These are phyloP conservation scores for Parazoanthus swiftii DNA, from an alignment of 92 coral and sea anemone genomes.

Conservation along the genomic window DNA sequence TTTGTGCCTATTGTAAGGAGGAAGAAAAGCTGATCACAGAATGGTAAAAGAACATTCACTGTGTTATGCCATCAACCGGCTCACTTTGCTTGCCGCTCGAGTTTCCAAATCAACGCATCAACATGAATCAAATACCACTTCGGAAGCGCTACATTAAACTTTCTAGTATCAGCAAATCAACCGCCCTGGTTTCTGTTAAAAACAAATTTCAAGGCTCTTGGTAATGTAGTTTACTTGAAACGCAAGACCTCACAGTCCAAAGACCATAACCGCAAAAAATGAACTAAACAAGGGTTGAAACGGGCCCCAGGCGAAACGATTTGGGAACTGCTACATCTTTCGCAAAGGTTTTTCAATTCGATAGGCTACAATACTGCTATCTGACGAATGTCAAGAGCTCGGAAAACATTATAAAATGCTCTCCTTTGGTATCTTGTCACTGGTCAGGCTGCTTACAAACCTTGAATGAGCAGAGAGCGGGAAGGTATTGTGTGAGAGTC, in stretches of 20 bases:
- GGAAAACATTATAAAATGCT: not conserved
- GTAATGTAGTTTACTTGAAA: not conserved
- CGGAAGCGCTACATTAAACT: not conserved
- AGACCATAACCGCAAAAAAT: not conserved
- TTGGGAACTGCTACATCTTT: conserved; percentile 21
- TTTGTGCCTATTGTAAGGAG: not conserved
- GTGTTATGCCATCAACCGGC: not conserved
- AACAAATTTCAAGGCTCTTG: not conserved
- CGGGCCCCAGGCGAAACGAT: conserved; percentile 24
- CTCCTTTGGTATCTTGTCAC: conserved; percentile 3
- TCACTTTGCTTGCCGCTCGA: conserved; percentile 16
- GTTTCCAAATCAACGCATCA: conserved; percentile 19
- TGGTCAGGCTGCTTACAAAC: not conserved
- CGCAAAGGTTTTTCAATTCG: not conserved
- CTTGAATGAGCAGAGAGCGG: conserved; percentile 49
- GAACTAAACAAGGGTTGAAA: conserved; percentile 16
- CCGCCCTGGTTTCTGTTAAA: not conserved
- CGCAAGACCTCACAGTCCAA: not conserved
- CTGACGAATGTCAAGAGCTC: not conserved
- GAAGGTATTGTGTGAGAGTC: conserved; percentile 47
- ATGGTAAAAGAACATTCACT: conserved; percentile 13
- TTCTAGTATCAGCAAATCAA: not conserved
- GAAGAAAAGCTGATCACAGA: not conserved
- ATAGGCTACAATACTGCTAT: not conserved
- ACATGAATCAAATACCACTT: conserved; percentile 6